Conservation (phyloP, 2,797 vertebrate species). For the Sternotherus odoratus region DNA sequence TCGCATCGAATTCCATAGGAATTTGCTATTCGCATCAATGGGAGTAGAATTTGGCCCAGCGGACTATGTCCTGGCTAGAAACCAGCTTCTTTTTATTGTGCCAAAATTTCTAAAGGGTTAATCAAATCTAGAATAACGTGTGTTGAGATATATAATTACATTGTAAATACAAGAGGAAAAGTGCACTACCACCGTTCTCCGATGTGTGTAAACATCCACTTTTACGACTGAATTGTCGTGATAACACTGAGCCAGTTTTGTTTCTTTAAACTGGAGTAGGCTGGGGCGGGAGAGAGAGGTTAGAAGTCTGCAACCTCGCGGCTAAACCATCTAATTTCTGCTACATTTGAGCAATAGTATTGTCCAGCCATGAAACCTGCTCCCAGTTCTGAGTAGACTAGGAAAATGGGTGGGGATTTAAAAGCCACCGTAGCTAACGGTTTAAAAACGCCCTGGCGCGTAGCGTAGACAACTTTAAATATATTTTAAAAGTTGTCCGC, state of each 20-base stretch:
- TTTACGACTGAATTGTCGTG: background rate
- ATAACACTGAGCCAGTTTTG: accelerated
- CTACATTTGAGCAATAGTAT: background rate
- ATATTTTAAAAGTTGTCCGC: background rate
- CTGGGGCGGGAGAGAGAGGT: background rate
- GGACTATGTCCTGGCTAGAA: too few species aligned
- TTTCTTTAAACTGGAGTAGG: background rate
- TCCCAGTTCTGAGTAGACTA: constrained; percentile 38
- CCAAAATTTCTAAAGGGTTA: background rate
- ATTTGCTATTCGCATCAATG: background rate
- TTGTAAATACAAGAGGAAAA: background rate
- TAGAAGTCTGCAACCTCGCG: accelerated
- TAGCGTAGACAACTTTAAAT: background rate
- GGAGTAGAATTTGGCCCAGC: background rate
- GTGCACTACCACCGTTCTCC: background rate
- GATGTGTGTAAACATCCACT: background rate
- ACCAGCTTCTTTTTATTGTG: background rate
- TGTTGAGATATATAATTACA: background rate
- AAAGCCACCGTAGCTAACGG: background rate
- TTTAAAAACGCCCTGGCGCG: background rate
- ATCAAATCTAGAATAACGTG: background rate
- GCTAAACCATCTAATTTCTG: background rate
- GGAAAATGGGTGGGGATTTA: background rate
- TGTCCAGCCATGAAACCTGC: background rate
- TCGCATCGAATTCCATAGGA: background rate